Evolutionary conservation across 92 coral and sea anemone species (phyloP).

Genomic region (Ricordea florida): DNA sequence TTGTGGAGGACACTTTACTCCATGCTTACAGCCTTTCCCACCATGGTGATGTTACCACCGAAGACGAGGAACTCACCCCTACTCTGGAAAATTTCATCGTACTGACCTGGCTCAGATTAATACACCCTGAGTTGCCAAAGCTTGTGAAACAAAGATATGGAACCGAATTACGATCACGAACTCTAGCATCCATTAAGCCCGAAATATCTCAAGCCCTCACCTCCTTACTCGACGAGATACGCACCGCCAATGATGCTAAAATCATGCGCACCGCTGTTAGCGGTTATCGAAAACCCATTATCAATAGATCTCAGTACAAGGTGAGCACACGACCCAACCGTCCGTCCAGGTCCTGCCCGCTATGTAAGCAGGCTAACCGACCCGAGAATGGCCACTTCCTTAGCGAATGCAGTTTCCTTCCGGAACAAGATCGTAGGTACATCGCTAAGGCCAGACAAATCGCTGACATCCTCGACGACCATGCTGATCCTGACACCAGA

Average conservation of each 20-base stretch:
- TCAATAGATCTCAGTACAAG: not conserved
- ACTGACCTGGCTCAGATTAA: too few relatives aligned
- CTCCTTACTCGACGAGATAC: not conserved
- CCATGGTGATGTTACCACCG: too few relatives aligned
- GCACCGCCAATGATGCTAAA: constrained; percentile 3
- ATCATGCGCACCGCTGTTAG: not conserved
- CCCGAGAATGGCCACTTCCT: constrained; percentile 47
- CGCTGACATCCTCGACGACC: constrained; percentile 50
- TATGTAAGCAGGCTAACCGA: constrained; percentile 65
- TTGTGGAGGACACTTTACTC: too few relatives aligned
- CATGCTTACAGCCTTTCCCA: too few relatives aligned
- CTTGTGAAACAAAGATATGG: too few relatives aligned
- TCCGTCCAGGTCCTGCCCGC: constrained; percentile 45
- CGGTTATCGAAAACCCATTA: not conserved
- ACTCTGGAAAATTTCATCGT: too few relatives aligned
- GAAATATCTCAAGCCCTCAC: constrained; percentile 10
- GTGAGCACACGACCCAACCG: not conserved
- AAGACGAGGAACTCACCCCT: too few relatives aligned
- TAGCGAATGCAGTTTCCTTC: constrained; percentile 65
- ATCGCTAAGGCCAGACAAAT: constrained; percentile 66
- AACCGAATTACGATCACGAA: constrained; percentile 13
- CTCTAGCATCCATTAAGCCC: constrained; percentile 13
- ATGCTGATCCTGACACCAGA: too few relatives aligned
- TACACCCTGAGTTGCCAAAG: too few relatives aligned
- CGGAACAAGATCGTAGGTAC: constrained; percentile 49